Percentiles rank a stretch among this genome's conserved stretches.
phyloP scores from a whole-genome alignment of 2,797 vertebrate species.

The Molossus alvarezi region DNA sequence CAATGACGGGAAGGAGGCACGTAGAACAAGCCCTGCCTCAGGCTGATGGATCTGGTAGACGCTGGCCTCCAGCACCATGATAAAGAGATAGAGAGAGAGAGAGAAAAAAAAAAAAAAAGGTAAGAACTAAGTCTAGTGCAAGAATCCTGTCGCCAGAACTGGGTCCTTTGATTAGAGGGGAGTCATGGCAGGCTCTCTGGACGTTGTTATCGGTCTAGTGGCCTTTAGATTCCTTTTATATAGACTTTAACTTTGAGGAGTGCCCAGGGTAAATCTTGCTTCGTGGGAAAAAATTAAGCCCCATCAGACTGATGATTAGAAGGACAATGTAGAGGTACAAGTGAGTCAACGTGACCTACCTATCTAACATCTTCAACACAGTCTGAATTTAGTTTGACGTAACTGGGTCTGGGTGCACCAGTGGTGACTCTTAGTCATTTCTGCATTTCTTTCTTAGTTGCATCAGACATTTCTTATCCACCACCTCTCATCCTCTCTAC shows the following conservation, averaged over 20 bases:
- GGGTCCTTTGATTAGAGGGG: not conserved
- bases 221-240: not conserved
- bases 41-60: not conserved
- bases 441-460: constrained; percentile 21
- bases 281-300: constrained; percentile 32
- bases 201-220: not conserved
- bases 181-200: not conserved
- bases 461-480: not conserved
- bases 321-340: not conserved
- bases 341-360: not conserved
- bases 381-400: not conserved
- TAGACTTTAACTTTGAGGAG: not conserved
- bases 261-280: not conserved
- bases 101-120: not conserved
- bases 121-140: not conserved
- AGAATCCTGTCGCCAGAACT: not conserved
- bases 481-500: not conserved
- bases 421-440: not conserved
- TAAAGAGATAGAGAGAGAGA: not conserved
- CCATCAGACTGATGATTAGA: constrained; percentile 25
- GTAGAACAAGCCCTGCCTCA: not conserved
- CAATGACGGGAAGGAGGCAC: not conserved
- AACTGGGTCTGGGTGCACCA: not conserved
- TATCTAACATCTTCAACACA: not conserved
- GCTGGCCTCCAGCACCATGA: not conserved